Evolutionary conservation across 92 coral and sea anemone species (phyloP), one percentile per base, ranked within the genome.

Genomic region (Paramuricea clavata): DNA sequence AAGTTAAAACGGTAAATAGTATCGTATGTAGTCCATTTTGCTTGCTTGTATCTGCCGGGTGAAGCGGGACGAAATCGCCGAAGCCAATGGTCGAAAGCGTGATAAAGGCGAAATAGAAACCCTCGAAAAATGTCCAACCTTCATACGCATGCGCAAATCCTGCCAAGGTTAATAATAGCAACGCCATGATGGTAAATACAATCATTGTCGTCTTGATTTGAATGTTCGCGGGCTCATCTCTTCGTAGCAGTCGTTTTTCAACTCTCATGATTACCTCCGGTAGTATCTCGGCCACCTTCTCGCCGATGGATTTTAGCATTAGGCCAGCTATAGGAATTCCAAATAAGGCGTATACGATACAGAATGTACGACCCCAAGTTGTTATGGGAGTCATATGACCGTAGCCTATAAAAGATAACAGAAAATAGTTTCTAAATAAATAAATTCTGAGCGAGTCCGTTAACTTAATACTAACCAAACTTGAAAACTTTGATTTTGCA

Each of bases 271-370:
- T 91, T 74, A 94, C 89, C 31, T 90, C 83, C 13, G 99, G 98
- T 43, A 93, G 89, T 74, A 91, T 85, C 69, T 97, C 98, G n/a
- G 99, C 94, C 76, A 97, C 90, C 68, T 95, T 85, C 32, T 97
- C 99, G 23, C 99, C 99, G 82, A 97, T 97, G 80, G 99, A 97
- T 86, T 97, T 97, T 19, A 97, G 91, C 99, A 97, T 97, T 34
- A 97, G 86, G 49, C 99, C 99, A 3, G 99, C 95, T 64, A 97
- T 97, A 15, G 99, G 99, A 25, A 97, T 97, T 13, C 99, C 99
- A 85, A 97, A 97, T 23, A 97, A 90, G 85, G 99, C 99, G 81
- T 97, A 97, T 90, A 97, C 87, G 50, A 97, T 94, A 59, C 99
- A 97, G 65, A 97, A 97, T 43, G 93, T 64, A 13, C 98, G 88